These are phyloP conservation scores for Prionace glauca DNA, from an alignment of 2,797 vertebrate genomes.

Conservation along the genomic window DNA sequence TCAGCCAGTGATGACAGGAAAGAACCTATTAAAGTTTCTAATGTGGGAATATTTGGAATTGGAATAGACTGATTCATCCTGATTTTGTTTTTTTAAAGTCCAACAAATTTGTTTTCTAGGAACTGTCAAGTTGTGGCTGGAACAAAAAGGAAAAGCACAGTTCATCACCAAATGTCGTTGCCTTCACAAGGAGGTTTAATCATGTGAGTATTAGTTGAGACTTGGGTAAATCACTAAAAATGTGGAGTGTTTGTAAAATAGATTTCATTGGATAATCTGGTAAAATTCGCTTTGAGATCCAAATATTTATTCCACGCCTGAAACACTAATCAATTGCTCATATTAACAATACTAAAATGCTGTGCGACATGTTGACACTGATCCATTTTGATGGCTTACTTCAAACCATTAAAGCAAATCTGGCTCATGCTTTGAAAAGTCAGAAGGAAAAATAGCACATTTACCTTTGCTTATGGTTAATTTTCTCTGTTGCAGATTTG, in stretches of 20 bases:
- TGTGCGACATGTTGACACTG: neutral
- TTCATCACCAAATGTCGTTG: conserved; percentile 94
- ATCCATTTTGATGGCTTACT: neutral
- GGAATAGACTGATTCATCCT: neutral
- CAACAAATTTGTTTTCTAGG: conserved; percentile 59
- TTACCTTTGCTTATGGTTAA: neutral
- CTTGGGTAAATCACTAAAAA: neutral
- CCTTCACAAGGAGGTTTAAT: conserved; percentile 97
- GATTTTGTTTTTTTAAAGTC: neutral
- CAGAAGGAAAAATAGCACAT: neutral
- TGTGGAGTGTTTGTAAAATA: neutral
- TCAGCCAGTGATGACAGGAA: neutral
- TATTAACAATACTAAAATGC: neutral
- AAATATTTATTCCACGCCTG: neutral
- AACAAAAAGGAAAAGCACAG: conserved; percentile 98
- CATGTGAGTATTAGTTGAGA: conserved; percentile 67
- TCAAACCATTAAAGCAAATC: neutral
- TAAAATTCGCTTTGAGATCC: neutral
- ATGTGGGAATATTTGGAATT: neutral
- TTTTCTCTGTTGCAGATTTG: neutral
- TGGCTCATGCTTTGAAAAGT: neutral
- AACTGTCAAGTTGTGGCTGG: conserved; percentile 97
- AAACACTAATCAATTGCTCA: neutral
- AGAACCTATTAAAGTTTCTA: neutral
- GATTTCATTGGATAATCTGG: neutral